Conservation (phyloP, 2,113 vertebrate species). For the Menidia beryllina region DNA sequence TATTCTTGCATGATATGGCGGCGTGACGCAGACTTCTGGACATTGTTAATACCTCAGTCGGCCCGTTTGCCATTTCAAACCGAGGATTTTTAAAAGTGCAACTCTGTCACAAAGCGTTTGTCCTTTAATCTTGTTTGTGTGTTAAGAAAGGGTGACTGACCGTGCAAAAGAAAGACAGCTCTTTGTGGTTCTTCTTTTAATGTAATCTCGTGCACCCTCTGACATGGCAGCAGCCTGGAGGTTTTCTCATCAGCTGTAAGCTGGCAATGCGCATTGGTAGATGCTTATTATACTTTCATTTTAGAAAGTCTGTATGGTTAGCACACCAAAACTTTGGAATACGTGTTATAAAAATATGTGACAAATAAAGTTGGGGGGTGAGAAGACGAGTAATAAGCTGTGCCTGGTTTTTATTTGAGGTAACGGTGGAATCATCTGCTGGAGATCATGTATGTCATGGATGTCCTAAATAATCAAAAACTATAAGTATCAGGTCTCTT, state of each 20-base stretch:
- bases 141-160: slow-evolving; percentile 4
- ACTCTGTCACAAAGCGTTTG: slow-evolving; percentile 3
- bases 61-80: slow-evolving; percentile 3
- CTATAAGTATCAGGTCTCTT: too few relatives aligned
- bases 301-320: slow-evolving; percentile 53
- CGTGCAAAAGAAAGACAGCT: slow-evolving; percentile 17
- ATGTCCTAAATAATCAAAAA: too few relatives aligned
- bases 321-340: not conserved
- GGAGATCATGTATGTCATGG: too few relatives aligned
- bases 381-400: not conserved
- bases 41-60: slow-evolving; percentile 3
- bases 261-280: slow-evolving; percentile 24
- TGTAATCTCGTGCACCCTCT: slow-evolving; percentile 20
- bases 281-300: slow-evolving; percentile 51
- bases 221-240: slow-evolving; percentile 33
- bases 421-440: not conserved
- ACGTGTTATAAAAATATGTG: not conserved
- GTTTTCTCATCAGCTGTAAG: slow-evolving; percentile 48
- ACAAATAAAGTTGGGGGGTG: slow-evolving; percentile 46
- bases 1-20: not conserved
- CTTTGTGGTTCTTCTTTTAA: slow-evolving; percentile 39
- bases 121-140: slow-evolving; percentile 24
- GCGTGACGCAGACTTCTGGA: not conserved
- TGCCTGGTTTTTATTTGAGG: not conserved
- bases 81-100: not conserved